Evolutionary conservation across 2,888 invertebrate species (phyloP).

Genomic region (Poecilus cupreus): DNA sequence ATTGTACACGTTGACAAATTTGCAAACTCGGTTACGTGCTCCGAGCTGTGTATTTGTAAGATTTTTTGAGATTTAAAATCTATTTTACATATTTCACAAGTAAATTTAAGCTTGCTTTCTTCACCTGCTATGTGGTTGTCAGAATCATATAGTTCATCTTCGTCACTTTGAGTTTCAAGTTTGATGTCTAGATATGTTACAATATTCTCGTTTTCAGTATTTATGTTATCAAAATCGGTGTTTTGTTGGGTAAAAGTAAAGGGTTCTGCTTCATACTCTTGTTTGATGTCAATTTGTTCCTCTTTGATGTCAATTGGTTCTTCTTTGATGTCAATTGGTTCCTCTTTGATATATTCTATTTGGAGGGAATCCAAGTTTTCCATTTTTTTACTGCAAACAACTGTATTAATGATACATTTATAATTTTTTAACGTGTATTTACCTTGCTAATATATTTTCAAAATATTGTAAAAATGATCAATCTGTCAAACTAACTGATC

Average conservation of each 20-base stretch:
- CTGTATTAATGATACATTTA: too few relatives aligned
- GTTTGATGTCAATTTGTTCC: background rate
- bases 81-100: slow-evolving; percentile 31
- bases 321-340: slow-evolving; percentile 22
- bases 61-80: slow-evolving; percentile 15
- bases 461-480: background rate
- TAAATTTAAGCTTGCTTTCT: background rate
- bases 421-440: too few relatives aligned
- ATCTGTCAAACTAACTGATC: background rate
- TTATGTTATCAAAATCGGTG: background rate
- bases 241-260: too few relatives aligned
- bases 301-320: background rate
- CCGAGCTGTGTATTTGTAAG: slow-evolving; percentile 26
- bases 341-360: slow-evolving; percentile 18
- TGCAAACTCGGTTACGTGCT: slow-evolving; percentile 25
- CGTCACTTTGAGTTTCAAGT: slow-evolving; percentile 37
- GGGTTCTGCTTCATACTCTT: too few relatives aligned
- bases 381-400: background rate
- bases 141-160: slow-evolving; percentile 24
- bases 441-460: too few relatives aligned
- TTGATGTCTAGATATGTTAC: slow-evolving; percentile 40
- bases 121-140: background rate
- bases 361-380: slow-evolving; percentile 2
- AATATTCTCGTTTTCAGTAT: slow-evolving; percentile 26
- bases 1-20: slow-evolving; percentile 41